These are phyloP conservation scores for Campylomormyrus numenius DNA, from an alignment of 2,113 vertebrate species.

Conservation along the genomic window DNA sequence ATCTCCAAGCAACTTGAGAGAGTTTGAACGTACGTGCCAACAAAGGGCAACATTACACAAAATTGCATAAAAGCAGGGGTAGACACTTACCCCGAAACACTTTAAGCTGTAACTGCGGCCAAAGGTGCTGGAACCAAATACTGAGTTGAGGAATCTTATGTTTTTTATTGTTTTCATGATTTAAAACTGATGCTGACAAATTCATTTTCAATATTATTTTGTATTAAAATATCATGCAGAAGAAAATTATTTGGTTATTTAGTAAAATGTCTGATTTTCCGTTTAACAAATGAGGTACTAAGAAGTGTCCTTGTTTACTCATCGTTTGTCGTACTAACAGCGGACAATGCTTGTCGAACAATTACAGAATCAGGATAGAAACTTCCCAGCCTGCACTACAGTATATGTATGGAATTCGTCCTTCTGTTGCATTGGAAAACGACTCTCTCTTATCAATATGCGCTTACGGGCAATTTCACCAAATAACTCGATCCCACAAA, in stretches of 20 bases:
- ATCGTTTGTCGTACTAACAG: not conserved
- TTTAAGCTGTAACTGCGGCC: not conserved
- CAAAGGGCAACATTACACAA: not conserved
- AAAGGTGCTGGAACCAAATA: not conserved
- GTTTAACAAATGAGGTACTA: not conserved
- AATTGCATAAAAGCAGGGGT: not conserved
- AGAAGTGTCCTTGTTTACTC: not conserved
- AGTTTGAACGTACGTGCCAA: not conserved
- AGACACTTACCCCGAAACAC: not conserved
- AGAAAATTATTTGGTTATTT: not conserved
- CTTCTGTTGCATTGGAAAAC: not conserved
- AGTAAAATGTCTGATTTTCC: not conserved
- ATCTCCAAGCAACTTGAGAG: not conserved
- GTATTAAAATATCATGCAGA: not conserved
- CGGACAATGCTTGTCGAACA: not conserved
- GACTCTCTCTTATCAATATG: not conserved
- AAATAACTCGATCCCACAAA: not conserved
- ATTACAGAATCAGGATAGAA: not conserved
- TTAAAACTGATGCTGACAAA: not conserved
- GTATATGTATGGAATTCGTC: not conserved
- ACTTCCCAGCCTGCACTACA: not conserved
- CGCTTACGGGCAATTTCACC: not conserved
- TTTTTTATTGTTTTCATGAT: not conserved
- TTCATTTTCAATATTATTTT: not conserved
- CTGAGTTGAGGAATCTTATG: not conserved